Base-by-base conservation (phyloP, 2,888 invertebrate genomes). In the Cephus sareptanus region DNA sequence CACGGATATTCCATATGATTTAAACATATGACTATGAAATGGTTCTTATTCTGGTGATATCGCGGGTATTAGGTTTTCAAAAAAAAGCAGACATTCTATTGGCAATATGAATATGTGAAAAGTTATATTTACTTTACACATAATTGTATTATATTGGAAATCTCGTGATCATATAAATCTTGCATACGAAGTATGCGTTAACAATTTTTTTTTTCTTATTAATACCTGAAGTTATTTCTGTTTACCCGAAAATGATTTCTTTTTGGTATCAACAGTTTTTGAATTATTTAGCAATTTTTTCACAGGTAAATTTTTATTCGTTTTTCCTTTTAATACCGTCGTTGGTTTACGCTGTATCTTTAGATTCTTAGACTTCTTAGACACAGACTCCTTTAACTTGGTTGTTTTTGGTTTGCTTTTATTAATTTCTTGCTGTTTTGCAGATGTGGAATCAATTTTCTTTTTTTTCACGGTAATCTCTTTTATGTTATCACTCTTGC, bases 371-470 rank as follows among this genome's bases (percentile, higher is more conserved):
- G 56, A 23, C 9, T 23, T 56, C 56, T 56, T 56, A 23, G 56
- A 15, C 6, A 40, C 33, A 30, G 70, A 15, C 2, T 70, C 30
- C 30, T 70, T 70, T 33, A 30, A 13, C 15, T 71, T 71, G 12
- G 12, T 11, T 12, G 71, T 34, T 34, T 71, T 71, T 80, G 79
- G 30, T 83, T n/a, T 37, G 12, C 56, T 1, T 77, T 74, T 12
- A 31, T 40, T 31, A 13, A 34, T 74, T 74, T 81, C 78, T 35
- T 69, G 74, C 56, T 77, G 81, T 74, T 81, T 77, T 74, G n/a
- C 34, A 69, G 34, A 68, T 13, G 34, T 74, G 6, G 31, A 30
- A 69, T 75, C 34, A 68, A 9, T 76, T 37, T 37, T 78, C n/a
- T 68, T 15, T 56, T 74, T 74, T 69, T 75, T 76, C 75, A 73